phyloP scores from a whole-genome alignment of 2,797 vertebrate genomes.

The Lacerta viridis region DNA sequence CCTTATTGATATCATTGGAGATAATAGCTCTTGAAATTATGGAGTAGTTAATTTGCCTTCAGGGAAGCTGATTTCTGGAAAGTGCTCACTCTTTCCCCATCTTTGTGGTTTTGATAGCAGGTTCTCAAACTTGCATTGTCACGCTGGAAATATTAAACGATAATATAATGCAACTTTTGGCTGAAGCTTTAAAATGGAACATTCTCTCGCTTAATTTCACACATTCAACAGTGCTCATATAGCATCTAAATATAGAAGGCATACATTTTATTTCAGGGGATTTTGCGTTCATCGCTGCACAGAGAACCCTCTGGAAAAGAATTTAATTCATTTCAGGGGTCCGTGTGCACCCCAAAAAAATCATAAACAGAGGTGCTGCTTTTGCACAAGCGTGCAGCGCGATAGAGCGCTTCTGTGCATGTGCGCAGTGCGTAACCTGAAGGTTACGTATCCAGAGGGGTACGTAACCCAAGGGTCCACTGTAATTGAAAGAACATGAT shows the following conservation, averaged over 20 bases:
- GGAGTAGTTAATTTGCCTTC: not conserved
- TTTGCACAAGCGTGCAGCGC: fast-evolving
- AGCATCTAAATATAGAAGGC: not conserved
- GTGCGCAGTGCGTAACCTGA: too few species aligned
- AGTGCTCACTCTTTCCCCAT: too few species aligned
- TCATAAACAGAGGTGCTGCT: too few species aligned
- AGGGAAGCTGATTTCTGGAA: not conserved
- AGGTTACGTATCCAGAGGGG: too few species aligned
- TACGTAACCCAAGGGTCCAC: too few species aligned
- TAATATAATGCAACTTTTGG: too few species aligned
- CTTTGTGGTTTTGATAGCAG: not conserved
- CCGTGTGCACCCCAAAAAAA: too few species aligned
- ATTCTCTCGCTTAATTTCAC: not conserved
- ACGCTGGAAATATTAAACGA: not conserved
- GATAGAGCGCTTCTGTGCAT: too few species aligned
- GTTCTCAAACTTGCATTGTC: not conserved
- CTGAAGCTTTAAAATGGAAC: not conserved
- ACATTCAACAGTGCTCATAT: not conserved
- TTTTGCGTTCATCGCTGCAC: not conserved
- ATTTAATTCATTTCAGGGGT: too few species aligned
- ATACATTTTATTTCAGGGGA: not conserved
- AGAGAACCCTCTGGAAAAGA: not conserved
- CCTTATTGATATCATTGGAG: not conserved
- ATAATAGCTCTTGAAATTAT: not conserved
- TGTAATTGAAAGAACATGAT: not conserved